A percentile compares a stretch with the other conserved stretches of the same genome.
Conservation (phyloP, 2,113 vertebrate genomes). For the Corythaeola cristata region DNA sequence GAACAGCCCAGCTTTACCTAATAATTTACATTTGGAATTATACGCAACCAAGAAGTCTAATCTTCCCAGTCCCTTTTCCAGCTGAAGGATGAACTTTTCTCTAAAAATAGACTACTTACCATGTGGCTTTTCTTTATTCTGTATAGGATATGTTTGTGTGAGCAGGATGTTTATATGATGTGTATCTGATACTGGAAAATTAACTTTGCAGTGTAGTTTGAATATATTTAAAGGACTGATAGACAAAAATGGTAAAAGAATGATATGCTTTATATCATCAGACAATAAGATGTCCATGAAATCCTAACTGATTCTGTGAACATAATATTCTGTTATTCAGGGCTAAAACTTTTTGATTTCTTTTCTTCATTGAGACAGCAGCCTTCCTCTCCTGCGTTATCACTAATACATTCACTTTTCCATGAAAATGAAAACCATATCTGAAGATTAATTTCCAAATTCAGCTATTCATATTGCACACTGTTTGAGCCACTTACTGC, state of each 20-base stretch:
- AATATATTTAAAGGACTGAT: neutral
- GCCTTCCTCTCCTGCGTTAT: neutral
- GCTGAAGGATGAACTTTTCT: neutral
- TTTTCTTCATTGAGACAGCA: neutral
- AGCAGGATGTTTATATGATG: neutral
- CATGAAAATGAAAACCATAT: neutral
- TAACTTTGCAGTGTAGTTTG: neutral
- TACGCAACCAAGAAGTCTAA: neutral
- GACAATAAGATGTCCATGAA: neutral
- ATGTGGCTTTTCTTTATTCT: neutral
- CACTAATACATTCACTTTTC: neutral
- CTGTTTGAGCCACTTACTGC: neutral
- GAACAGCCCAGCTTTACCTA: neutral
- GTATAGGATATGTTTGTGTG: neutral
- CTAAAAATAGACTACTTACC: neutral
- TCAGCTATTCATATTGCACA: neutral
- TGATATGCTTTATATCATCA: neutral
- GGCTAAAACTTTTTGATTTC: neutral
- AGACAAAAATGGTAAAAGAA: neutral
- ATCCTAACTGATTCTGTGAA: neutral
- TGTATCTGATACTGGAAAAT: neutral
- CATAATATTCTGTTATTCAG: neutral
- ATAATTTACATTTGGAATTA: neutral
- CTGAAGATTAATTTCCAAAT: neutral
- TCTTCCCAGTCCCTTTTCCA: neutral